These are phyloP conservation scores for Nanorana parkeri DNA, from an alignment of 2,113 vertebrate species.

Conservation along the genomic window DNA sequence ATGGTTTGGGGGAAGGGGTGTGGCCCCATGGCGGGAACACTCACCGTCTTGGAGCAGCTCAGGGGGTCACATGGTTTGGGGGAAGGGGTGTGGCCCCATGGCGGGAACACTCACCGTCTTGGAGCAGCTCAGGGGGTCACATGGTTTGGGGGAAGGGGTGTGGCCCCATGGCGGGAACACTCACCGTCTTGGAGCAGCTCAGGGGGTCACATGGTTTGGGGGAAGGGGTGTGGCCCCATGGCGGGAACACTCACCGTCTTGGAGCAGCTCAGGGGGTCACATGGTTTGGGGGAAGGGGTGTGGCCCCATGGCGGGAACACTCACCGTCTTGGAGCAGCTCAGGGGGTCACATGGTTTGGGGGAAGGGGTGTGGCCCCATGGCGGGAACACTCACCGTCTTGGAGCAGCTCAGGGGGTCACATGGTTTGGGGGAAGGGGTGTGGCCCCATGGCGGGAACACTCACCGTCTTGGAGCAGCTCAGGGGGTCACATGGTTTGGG, in stretches of 20 bases:
- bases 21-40: conserved; percentile 48
- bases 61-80: too few species aligned
- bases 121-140: conserved; percentile 89
- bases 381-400: conserved; percentile 79
- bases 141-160: too few species aligned
- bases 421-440: too few species aligned
- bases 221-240: background rate
- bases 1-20: too few species aligned
- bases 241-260: conserved; percentile 79
- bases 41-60: conserved; percentile 89
- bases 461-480: conserved; percentile 89
- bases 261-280: conserved; percentile 89
- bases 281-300: too few species aligned
- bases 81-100: background rate
- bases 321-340: conserved; percentile 89
- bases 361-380: background rate
- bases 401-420: conserved; percentile 89
- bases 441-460: conserved; percentile 48
- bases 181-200: conserved; percentile 89
- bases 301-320: conserved; percentile 48
- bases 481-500: too few species aligned
- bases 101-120: conserved; percentile 79
- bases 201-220: too few species aligned
- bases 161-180: conserved; percentile 48
- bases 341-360: too few species aligned